Percentiles rank a stretch among this genome's conserved stretches.
phyloP scores from a whole-genome alignment of 2,888 invertebrate species.

The Hyposoter didymator region DNA sequence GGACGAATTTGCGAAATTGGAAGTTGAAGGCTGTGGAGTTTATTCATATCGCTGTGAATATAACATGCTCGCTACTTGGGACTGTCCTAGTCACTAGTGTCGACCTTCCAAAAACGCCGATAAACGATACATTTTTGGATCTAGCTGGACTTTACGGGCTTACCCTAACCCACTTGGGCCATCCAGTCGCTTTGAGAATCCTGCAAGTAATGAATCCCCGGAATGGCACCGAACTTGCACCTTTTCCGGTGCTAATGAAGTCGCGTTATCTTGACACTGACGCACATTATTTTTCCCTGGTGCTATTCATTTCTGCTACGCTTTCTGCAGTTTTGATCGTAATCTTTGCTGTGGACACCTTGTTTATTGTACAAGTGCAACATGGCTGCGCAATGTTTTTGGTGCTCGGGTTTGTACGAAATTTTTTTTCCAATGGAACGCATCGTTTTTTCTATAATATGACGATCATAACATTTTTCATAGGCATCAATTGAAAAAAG shows the following conservation, averaged over 20 bases:
- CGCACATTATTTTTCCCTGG: conserved; percentile 45
- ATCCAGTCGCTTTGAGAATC: conserved; percentile 34
- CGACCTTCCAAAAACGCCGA: too few species aligned
- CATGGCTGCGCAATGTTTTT: conserved; percentile 59
- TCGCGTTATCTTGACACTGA: conserved; percentile 53
- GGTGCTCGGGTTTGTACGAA: conserved; percentile 43
- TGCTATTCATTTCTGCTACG: conserved; percentile 21
- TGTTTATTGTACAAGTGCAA: conserved; percentile 57
- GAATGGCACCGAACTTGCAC: conserved; percentile 18
- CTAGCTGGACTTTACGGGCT: conserved; percentile 38
- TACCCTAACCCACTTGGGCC: conserved; percentile 36
- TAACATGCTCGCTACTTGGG: too few species aligned
- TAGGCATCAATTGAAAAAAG: conserved; percentile 42
- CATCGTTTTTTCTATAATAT: background rate
- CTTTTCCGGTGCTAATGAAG: conserved; percentile 46
- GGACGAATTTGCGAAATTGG: too few species aligned
- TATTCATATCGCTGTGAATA: too few species aligned
- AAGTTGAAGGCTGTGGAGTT: too few species aligned
- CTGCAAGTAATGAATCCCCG: conserved; percentile 6
- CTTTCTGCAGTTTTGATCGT: conserved; percentile 37
- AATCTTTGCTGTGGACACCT: conserved; percentile 43
- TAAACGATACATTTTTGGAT: background rate
- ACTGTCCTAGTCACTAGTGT: too few species aligned
- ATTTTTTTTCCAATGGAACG: too few species aligned
- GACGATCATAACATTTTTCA: background rate